Percentiles rank a stretch among this genome's conserved stretches.
phyloP scores from a whole-genome alignment of 2,888 invertebrate species.

The Oithona nana region DNA sequence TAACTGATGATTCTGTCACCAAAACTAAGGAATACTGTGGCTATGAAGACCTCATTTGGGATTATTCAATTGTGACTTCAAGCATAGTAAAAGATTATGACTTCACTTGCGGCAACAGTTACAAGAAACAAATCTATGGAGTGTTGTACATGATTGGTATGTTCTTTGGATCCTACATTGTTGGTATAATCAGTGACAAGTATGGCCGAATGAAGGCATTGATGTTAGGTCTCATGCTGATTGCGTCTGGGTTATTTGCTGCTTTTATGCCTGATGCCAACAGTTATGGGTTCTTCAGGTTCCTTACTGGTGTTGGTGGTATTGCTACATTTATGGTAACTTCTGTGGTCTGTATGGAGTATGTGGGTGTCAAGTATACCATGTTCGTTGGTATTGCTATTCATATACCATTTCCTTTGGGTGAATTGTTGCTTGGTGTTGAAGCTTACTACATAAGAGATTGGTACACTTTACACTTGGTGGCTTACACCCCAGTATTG shows the following conservation, averaged over 20 bases:
- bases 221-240: constrained; percentile 3
- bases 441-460: constrained; percentile 13
- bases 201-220: constrained; percentile 6
- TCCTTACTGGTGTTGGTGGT: constrained; percentile 16
- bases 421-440: constrained; percentile 5
- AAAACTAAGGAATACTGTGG: too few species aligned
- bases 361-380: constrained; percentile 13
- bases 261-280: constrained; percentile 1
- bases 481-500: constrained; percentile 11
- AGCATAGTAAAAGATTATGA: neutral
- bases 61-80: neutral
- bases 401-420: constrained; percentile 16
- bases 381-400: constrained; percentile 13
- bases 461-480: constrained; percentile 11
- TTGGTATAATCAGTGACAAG: constrained; percentile 7
- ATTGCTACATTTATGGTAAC: constrained; percentile 15
- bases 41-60: neutral
- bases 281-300: constrained; percentile 6
- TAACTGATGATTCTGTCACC: too few species aligned
- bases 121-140: neutral
- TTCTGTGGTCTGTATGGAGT: constrained; percentile 12
- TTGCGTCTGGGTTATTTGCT: neutral
- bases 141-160: constrained; percentile 14
- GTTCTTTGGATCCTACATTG: constrained; percentile 13
- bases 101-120: neutral